These are phyloP conservation scores for Varanus salvator DNA, from an alignment of 2,113 vertebrate genomes.

Conservation along the genomic window DNA sequence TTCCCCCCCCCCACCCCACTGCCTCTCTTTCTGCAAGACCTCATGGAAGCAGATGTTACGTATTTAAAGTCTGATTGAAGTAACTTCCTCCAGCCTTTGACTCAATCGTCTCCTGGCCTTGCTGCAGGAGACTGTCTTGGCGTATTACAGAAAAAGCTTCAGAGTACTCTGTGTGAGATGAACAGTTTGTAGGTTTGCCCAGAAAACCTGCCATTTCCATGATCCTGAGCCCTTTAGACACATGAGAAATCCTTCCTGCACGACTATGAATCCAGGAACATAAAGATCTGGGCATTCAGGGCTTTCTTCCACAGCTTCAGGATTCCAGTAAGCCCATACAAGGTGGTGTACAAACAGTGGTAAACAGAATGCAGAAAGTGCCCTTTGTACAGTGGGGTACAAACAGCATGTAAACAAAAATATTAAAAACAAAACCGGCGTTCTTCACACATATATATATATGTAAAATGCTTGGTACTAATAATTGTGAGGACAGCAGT, in stretches of 20 bases:
- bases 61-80: conserved; percentile 57
- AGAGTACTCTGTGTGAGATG: conserved; percentile 48
- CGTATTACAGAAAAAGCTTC: conserved; percentile 61
- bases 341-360: too few species aligned
- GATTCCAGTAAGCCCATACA: not conserved
- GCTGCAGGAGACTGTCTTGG: conserved; percentile 57
- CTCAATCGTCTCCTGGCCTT: conserved; percentile 51
- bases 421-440: too few species aligned
- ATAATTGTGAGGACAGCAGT: too few species aligned
- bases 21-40: not conserved
- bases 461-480: too few species aligned
- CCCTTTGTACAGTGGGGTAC: too few species aligned
- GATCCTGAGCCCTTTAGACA: conserved; percentile 34
- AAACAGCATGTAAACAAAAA: too few species aligned
- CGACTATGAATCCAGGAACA: conserved; percentile 19
- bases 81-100: conserved; percentile 61
- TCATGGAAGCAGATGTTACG: not conserved
- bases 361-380: too few species aligned
- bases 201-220: conserved; percentile 33
- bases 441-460: too few species aligned
- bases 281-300: not conserved
- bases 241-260: conserved; percentile 19
- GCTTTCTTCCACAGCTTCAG: too few species aligned
- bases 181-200: conserved; percentile 37
- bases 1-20: not conserved